Conservation (phyloP, 2,113 vertebrate genomes). For the Lepisosteus oculatus region DNA sequence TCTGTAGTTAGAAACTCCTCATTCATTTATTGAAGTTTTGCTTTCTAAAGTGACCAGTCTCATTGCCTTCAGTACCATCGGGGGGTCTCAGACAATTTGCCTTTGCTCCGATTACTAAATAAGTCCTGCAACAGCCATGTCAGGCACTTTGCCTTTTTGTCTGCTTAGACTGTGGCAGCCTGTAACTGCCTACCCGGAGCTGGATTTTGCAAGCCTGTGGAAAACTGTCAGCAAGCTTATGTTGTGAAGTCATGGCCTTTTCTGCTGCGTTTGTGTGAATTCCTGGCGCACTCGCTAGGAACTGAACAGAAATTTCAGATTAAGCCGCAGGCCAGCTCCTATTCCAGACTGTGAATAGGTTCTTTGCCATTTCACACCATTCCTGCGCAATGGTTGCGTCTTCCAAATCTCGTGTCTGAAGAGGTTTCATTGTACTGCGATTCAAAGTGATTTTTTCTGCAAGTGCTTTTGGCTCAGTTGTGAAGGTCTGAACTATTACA, state of each 20-base stretch:
- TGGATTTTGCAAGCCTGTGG: slow-evolving; percentile 12
- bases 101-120: too few species aligned
- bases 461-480: too few species aligned
- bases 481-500: too few species aligned
- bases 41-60: not conserved
- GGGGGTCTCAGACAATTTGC: too few species aligned
- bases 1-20: too few species aligned
- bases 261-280: slow-evolving; percentile 18
- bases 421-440: too few species aligned
- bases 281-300: slow-evolving; percentile 10
- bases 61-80: not conserved
- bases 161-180: not conserved
- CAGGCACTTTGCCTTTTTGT: not conserved
- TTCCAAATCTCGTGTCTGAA: too few species aligned
- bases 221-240: slow-evolving; percentile 19
- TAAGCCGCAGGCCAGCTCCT: slow-evolving; percentile 19
- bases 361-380: too few species aligned
- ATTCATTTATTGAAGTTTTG: not conserved
- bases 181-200: slow-evolving; percentile 5
- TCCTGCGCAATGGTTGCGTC: too few species aligned
- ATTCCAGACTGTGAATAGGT: slow-evolving; percentile 22
- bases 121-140: too few species aligned
- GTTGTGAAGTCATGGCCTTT: slow-evolving; percentile 18
- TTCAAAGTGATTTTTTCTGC: too few species aligned
- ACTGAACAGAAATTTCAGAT: slow-evolving; percentile 30